Evolutionary conservation across 2,797 vertebrate genomes (phyloP), one percentile per base, ranked within the genome.

Genomic region (Hypotaenidia okinawae): DNA sequence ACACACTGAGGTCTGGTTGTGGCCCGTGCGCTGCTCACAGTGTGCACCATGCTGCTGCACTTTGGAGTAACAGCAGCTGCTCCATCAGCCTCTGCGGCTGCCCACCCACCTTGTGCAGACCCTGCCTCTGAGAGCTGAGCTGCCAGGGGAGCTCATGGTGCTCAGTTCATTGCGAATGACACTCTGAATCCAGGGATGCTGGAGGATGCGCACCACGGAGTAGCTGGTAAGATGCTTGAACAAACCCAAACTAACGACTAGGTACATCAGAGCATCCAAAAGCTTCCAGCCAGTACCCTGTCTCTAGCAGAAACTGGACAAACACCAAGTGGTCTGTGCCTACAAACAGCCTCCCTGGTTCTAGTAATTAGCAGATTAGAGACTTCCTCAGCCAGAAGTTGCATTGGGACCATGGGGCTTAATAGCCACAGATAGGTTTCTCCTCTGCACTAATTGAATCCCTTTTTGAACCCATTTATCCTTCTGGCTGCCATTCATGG

Each of bases 361-460:
- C 55, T 12, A 9, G 70, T 64, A 91, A 91, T 87, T 75, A 91
- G 59, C 78, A 89, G 78, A 76, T 91, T 59, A 73, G 81, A 64
- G 75, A 58, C 28, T 82, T 87, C 84, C 93, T 69, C 90, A 87
- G 84, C 63, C 91, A 55, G 7, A 16, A 79, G 55, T 24, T 84
- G 59, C 67, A 11, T 1, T 79, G 84, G 87, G 91, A 91, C 79
- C 57, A 28, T 69, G 55, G 81, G 70, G 28, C 22, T 93, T 62
- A 64, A 74, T 11, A 92, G 91, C 54, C 84, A 79, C 74, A 16
- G 84, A 69, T 6, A 93, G 84, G 67, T 69, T 91, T 82, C 82
- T 94, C 30, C 52, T 83, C 64, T 23, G 59, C 66, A 84, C 93
- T 84, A 91, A 93, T 11, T 77, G 37, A 73, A 68, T 82, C 57